These are phyloP conservation scores for Rotaria sp. DNA, from an alignment of 2,888 invertebrate genomes.

Conservation along the genomic window DNA sequence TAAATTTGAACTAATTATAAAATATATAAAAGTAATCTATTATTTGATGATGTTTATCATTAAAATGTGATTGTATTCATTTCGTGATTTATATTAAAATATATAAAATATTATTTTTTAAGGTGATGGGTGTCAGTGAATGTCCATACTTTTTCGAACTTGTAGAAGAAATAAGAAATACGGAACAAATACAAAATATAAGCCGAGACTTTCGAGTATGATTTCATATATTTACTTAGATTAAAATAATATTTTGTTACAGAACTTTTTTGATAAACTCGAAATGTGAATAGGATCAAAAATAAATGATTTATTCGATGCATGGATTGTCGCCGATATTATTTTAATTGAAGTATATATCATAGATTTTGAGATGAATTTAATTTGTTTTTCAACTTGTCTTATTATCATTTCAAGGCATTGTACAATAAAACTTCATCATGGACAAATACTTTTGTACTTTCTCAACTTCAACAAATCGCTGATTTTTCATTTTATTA, in stretches of 20 bases:
- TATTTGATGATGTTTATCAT: too few species aligned
- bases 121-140: background rate
- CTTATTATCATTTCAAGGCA: background rate
- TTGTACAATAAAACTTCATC: background rate
- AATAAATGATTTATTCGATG: constrained; percentile 30
- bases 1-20: too few species aligned
- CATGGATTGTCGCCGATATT: constrained; percentile 36
- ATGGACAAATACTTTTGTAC: background rate
- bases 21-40: too few species aligned
- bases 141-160: constrained; percentile 33
- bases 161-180: background rate
- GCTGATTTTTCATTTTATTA: background rate
- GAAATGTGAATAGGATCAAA: constrained; percentile 24
- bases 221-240: background rate
- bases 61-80: too few species aligned
- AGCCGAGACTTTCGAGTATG: background rate
- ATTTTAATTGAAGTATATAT: constrained; percentile 34
- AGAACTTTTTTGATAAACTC: constrained; percentile 26
- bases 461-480: background rate
- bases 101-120: too few species aligned
- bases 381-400: too few species aligned
- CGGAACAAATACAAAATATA: background rate
- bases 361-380: too few species aligned
- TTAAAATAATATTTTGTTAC: background rate
- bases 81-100: too few species aligned